A percentile compares a stretch with the other conserved stretches of the same genome.
phyloP scores from a whole-genome alignment of 2,888 invertebrate species.

The Abrostola tripartita region DNA sequence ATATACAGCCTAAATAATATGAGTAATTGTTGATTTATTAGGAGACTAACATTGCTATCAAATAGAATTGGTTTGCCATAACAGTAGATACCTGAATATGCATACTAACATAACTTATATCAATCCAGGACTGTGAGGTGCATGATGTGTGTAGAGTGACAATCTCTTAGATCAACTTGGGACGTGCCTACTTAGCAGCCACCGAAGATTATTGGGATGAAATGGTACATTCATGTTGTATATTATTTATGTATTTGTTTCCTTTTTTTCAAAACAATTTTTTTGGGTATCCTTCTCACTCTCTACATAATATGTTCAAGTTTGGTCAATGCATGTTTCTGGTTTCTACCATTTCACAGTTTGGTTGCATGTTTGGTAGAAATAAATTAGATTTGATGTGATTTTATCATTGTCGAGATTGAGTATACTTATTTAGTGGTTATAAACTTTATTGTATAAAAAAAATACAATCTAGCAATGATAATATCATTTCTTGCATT shows the following conservation, averaged over 20 bases:
- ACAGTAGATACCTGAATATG: slow-evolving; percentile 54
- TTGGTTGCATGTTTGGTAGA: slow-evolving; percentile 55
- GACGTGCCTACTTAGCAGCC: slow-evolving; percentile 67
- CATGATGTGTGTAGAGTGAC: slow-evolving; percentile 82
- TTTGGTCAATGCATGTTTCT: slow-evolving; percentile 44
- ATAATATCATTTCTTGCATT: slow-evolving; percentile 16
- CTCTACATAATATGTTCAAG: slow-evolving; percentile 21
- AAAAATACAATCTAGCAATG: slow-evolving; percentile 5
- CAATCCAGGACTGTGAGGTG: slow-evolving; percentile 85
- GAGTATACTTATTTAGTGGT: no score
- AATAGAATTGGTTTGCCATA: slow-evolving; percentile 50
- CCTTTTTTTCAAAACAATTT: slow-evolving; percentile 21
- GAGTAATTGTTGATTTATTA: slow-evolving; percentile 16
- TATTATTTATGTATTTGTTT: slow-evolving; percentile 60
- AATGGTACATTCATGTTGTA: slow-evolving; percentile 81
- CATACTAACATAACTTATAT: slow-evolving; percentile 83
- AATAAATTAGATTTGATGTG: slow-evolving; percentile 23
- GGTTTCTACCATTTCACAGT: slow-evolving; percentile 36
- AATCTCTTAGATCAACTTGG: slow-evolving; percentile 70
- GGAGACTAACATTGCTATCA: slow-evolving; percentile 52
- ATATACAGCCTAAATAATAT: slow-evolving; percentile 17
- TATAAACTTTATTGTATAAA: no score
- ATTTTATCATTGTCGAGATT: slow-evolving; percentile 20
- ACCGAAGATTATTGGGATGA: slow-evolving; percentile 84
- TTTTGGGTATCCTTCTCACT: slow-evolving; percentile 28